Evolutionary conservation across 2,113 vertebrate species (phyloP).

Genomic region (Larimichthys crocea): DNA sequence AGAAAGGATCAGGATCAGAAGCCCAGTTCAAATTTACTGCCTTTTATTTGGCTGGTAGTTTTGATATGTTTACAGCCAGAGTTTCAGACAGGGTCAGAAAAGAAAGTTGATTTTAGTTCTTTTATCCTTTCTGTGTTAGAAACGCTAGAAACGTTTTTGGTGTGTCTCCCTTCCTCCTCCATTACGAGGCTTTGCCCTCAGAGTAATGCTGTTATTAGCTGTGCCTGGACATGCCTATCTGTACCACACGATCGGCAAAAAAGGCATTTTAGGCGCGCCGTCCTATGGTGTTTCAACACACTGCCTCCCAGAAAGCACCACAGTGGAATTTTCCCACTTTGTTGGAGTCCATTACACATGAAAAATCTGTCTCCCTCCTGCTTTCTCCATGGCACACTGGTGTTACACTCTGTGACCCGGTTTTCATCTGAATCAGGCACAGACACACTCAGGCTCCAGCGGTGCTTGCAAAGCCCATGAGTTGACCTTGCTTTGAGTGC

Average conservation of each 20-base stretch:
- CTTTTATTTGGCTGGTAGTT: neutral
- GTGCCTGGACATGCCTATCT: constrained; percentile 64
- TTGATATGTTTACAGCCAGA: neutral
- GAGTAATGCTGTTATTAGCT: constrained; percentile 60
- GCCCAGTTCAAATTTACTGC: neutral
- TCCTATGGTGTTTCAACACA: constrained; percentile 51
- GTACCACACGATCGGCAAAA: constrained; percentile 45
- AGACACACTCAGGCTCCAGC: constrained; percentile 11
- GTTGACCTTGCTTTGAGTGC: constrained; percentile 66
- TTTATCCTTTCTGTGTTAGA: constrained; percentile 22
- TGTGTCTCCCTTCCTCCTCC: constrained; percentile 29
- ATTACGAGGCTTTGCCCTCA: constrained; percentile 42
- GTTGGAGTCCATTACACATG: constrained; percentile 53
- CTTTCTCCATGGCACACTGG: constrained; percentile 30
- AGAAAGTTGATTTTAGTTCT: constrained; percentile 1
- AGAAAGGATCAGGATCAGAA: neutral
- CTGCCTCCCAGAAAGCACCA: constrained; percentile 46
- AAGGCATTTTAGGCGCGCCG: constrained; percentile 19
- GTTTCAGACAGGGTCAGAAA: neutral
- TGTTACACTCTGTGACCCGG: constrained; percentile 45
- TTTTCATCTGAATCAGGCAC: constrained; percentile 42
- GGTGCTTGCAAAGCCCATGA: constrained; percentile 28
- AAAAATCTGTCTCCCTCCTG: constrained; percentile 51
- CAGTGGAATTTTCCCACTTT: constrained; percentile 69
- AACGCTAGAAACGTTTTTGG: constrained; percentile 24